phyloP scores from a whole-genome alignment of 2,113 vertebrate genomes.

The Puma concolor region DNA sequence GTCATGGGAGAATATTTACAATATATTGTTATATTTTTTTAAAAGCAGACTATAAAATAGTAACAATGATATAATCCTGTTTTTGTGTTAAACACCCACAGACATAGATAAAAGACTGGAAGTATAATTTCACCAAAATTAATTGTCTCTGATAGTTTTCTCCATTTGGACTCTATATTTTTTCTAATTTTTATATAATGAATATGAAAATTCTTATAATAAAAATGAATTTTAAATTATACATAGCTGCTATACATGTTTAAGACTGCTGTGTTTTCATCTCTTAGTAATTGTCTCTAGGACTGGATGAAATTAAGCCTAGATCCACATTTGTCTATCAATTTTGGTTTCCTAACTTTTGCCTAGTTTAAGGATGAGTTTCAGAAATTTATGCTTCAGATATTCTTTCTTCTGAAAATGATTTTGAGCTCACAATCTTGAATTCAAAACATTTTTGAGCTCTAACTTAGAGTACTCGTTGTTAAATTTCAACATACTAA shows the following conservation, averaged over 20 bases:
- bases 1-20: not conserved
- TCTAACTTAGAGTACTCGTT: not conserved
- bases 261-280: not conserved
- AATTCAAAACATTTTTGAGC: not conserved
- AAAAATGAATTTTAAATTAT: not conserved
- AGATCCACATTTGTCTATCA: not conserved
- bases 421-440: constrained; percentile 16
- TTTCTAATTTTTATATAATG: not conserved
- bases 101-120: not conserved
- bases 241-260: not conserved
- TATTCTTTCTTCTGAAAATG: constrained; percentile 24
- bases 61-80: not conserved
- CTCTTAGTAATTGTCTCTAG: not conserved
- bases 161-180: not conserved
- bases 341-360: not conserved
- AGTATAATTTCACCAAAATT: not conserved
- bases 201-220: not conserved
- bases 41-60: not conserved
- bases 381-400: not conserved
- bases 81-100: not conserved
- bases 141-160: not conserved
- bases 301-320: not conserved
- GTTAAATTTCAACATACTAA: not conserved
- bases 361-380: not conserved
- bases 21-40: not conserved